Conservation (phyloP, 2,797 vertebrate species). For the Fratercula arctica region DNA sequence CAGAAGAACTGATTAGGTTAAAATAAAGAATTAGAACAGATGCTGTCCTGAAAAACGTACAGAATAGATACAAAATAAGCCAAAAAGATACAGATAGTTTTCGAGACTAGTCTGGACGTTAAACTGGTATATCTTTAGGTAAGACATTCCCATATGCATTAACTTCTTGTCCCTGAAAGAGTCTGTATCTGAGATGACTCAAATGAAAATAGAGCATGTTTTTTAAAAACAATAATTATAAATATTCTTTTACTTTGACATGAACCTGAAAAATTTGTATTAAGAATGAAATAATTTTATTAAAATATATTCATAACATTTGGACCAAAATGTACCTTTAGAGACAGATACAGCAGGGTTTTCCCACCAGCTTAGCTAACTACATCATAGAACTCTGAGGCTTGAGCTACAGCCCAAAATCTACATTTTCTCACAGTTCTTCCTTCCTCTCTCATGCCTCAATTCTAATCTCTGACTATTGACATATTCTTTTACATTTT, state of each 20-base stretch:
- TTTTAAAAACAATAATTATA: not conserved
- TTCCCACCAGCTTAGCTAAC: not conserved
- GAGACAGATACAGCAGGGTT: not conserved
- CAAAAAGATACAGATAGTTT: not conserved
- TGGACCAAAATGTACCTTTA: not conserved
- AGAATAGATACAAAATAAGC: not conserved
- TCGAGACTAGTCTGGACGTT: not conserved
- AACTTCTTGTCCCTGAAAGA: not conserved
- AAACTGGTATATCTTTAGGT: not conserved
- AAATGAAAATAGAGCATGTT: rapidly evolving
- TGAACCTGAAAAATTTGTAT: not conserved
- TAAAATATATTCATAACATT: not conserved
- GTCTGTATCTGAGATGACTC: not conserved
- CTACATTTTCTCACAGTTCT: not conserved
- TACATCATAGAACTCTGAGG: not conserved
- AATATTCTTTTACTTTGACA: not conserved
- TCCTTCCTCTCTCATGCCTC: not conserved
- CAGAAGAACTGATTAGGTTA: not conserved
- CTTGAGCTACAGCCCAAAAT: not conserved
- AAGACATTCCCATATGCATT: not conserved
- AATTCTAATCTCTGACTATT: not conserved
- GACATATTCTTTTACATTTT: not conserved
- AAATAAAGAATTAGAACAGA: not conserved
- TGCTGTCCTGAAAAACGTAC: not conserved
- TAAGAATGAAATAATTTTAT: not conserved